phyloP scores from a whole-genome alignment of 1,140 invertebrate species.

The Ceratosolen solmsi region DNA sequence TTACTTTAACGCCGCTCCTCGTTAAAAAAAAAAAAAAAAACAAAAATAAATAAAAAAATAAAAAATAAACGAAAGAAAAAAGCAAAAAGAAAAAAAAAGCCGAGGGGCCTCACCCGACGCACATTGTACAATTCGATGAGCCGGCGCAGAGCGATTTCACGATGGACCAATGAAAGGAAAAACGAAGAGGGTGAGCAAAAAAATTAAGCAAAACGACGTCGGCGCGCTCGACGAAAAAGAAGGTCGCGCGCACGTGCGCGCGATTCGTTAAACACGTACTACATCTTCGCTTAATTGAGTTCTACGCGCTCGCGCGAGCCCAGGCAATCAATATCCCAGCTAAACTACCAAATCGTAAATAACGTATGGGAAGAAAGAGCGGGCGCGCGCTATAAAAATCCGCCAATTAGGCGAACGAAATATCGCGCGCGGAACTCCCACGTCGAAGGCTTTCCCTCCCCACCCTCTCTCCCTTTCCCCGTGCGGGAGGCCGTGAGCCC shows the following conservation, averaged over 20 bases:
- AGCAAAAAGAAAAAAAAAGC: too few relatives aligned
- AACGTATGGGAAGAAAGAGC: neutral
- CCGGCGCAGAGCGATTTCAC: neutral
- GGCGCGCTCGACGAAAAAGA: neutral
- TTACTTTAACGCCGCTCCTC: conserved; percentile 13
- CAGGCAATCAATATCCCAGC: conserved; percentile 18
- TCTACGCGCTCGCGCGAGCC: neutral
- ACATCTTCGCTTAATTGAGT: conserved; percentile 20
- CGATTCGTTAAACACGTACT: neutral
- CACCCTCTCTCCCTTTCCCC: conserved; percentile 3
- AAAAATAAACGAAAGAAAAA: neutral
- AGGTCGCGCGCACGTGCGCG: neutral
- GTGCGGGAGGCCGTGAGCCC: neutral
- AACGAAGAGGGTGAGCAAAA: neutral
- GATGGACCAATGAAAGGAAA: neutral
- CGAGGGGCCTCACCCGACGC: neutral
- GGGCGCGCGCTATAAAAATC: conserved; percentile 18
- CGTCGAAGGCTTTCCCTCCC: conserved; percentile 28
- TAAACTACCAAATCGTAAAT: conserved; percentile 39
- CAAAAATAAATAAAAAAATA: too few relatives aligned
- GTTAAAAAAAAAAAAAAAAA: neutral
- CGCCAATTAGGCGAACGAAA: conserved; percentile 42
- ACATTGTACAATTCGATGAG: conserved; percentile 5
- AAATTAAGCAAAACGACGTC: neutral
- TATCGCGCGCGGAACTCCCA: conserved; percentile 43